Evolutionary conservation across 2,888 invertebrate species (phyloP).

Genomic region (Lomographa bimaculata): DNA sequence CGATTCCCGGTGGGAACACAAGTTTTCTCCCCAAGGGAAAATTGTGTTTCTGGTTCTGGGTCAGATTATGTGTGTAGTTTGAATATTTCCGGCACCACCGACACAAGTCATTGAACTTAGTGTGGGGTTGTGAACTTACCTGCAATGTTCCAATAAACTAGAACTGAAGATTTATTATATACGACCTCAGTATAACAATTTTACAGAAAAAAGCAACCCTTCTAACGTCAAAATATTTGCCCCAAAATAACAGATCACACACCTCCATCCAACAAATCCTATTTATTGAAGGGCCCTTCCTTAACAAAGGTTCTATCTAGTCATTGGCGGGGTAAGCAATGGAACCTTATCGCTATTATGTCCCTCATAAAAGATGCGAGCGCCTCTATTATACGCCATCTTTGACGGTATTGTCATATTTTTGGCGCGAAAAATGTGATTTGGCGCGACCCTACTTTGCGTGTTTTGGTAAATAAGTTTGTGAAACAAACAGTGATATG

Average conservation of each 20-base stretch:
- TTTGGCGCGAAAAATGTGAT: conserved; percentile 28
- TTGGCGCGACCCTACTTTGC: conserved; percentile 24
- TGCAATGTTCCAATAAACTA: too few relatives aligned
- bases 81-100: too few relatives aligned
- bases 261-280: conserved; percentile 20
- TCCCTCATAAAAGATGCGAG: conserved; percentile 26
- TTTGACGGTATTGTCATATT: conserved; percentile 36
- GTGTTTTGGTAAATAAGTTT: conserved; percentile 21
- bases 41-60: too few relatives aligned
- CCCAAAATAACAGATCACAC: conserved; percentile 18
- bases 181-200: too few relatives aligned
- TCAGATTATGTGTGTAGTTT: too few relatives aligned
- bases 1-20: too few relatives aligned
- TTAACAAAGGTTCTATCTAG: conserved; percentile 22
- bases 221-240: conserved; percentile 23
- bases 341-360: conserved; percentile 34
- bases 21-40: too few relatives aligned
- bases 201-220: too few relatives aligned
- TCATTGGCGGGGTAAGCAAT: conserved; percentile 19
- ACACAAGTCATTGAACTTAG: too few relatives aligned
- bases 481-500: conserved; percentile 3
- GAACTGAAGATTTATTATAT: too few relatives aligned
- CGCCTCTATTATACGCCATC: conserved; percentile 24
- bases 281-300: conserved; percentile 22
- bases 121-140: too few relatives aligned